Base-by-base conservation (phyloP, 2,888 invertebrate genomes). In the Rhagophthalmus giganteus region DNA sequence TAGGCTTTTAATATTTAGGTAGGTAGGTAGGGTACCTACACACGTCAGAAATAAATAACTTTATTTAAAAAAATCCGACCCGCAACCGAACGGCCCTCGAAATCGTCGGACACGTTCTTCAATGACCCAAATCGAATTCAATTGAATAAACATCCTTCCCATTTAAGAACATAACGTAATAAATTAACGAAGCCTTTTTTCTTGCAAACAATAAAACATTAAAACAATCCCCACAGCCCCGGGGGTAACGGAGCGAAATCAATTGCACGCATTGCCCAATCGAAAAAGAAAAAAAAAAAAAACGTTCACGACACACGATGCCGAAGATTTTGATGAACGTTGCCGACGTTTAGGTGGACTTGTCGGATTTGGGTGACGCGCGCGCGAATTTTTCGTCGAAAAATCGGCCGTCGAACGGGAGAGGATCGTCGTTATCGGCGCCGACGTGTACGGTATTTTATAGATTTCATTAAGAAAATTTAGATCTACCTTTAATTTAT, bases 151-250 rank as follows among this genome's bases (percentile, higher is more conserved):
- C 32, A 54, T 54, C 48, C 52, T 47, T 55, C 55, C 55, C 55
- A 55, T 55, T 55, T 55, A 39, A 31, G 47, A 52, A 50, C 42
- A 47, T 55, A 55, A 55, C 38, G 44, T 48, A 54, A 54, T 55
- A 55, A 55, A 51, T 55, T 55, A 47, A 42, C 44, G 30, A 24
- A 45, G 30, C 16, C 44, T 49, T 44, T 54, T 42, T 52, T 28
- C 27, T 51, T 45, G 41, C 50, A 42, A 59, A 59, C 59, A 59
- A 59, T 59, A 59, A 59, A 59, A 57, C 59, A 57, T 54, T 59
- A 59, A 58, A 55, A 57, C 59, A 57, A 54, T 57, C 48, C 45
- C 38, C 46, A 52, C 37, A 27, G 55, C 59, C 57, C n/a, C n/a
- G 33, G 48, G 35, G 55, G 59, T 51, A 41, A 54, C 53, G 42